Percentiles rank a stretch among this genome's conserved stretches.
phyloP scores from a whole-genome alignment of 2,113 vertebrate genomes.

The Menidia beryllina region DNA sequence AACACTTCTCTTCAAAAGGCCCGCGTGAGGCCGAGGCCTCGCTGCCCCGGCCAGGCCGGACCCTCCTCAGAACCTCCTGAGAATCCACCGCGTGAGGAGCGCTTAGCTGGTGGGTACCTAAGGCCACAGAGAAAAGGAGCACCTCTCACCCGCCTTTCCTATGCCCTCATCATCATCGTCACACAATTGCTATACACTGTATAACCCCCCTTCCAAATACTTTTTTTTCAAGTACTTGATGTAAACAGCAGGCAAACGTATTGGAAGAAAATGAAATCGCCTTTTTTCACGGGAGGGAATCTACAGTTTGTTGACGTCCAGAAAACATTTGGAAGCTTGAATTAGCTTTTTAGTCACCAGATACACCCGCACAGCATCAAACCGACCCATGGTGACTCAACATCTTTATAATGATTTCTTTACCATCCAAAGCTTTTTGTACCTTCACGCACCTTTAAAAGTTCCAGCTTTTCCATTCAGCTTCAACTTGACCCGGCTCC shows the following conservation, averaged over 20 bases:
- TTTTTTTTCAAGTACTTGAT: slow-evolving; percentile 76
- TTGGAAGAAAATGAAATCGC: slow-evolving; percentile 58
- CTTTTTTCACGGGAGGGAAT: slow-evolving; percentile 37
- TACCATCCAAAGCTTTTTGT: slow-evolving; percentile 37
- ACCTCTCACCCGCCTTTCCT: slow-evolving; percentile 57
- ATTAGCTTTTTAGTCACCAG: slow-evolving; percentile 45
- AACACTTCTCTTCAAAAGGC: slow-evolving; percentile 70
- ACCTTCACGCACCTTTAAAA: slow-evolving; percentile 54
- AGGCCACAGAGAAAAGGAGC: slow-evolving; percentile 76
- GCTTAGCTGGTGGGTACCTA: slow-evolving; percentile 61
- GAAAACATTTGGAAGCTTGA: slow-evolving; percentile 27
- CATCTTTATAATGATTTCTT: no score
- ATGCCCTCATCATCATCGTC: slow-evolving; percentile 59
- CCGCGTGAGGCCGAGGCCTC: slow-evolving; percentile 38
- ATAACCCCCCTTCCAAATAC: slow-evolving; percentile 56
- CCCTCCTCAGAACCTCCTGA: no score
- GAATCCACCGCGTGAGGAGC: no score
- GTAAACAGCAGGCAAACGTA: slow-evolving; percentile 69
- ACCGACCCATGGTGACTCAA: background rate
- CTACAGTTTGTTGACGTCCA: slow-evolving; percentile 59
- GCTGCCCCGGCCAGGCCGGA: slow-evolving; percentile 42
- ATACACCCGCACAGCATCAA: slow-evolving; percentile 22
- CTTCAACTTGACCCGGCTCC: slow-evolving; percentile 24
- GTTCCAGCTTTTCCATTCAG: background rate
- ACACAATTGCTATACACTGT: slow-evolving; percentile 50